Evolutionary conservation across 2,888 invertebrate genomes (phyloP), one percentile per base, ranked within the genome.

Genomic region (Eulithis prunata): DNA sequence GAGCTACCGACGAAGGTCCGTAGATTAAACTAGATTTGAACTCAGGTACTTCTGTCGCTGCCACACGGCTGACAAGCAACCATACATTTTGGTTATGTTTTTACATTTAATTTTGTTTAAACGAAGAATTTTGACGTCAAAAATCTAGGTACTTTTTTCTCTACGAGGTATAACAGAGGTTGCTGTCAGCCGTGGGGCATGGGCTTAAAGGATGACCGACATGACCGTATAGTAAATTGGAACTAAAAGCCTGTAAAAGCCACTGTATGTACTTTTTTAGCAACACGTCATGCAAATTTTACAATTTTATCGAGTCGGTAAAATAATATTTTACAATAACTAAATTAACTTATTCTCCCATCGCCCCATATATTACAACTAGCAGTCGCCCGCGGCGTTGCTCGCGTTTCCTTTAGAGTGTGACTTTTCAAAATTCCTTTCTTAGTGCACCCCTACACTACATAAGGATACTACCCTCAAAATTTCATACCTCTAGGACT

Each of bases 21-120:
- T 38, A 64, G 74, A 72, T 75, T 74, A 71, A 69, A 70, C 70
- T 61, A 62, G 70, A 72, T 69, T 65, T 63, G 8, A 71, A 72
- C 66, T 69, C 69, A 21, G 21, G 21, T 21, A 63, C 49, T 47
- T 54, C 54, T 51, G 57, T 53, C 12, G 60, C 28, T 28, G 45
- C 51, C 41, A 54, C 47, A 49, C 47, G 38, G 47, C 49, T 57
- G 57, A 11, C 49, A 49, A 10, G 5, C 47, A 8, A 49, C 3
- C 21, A 49, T 7, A 7, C 49, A 21, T 11, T 49, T 49, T 49
- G 10, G 49, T 49, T 4, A 21, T 49, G 10, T 49, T 49, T 49
- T 49, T 7, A 13, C 7, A 14, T n/a, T 47, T 47, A 7, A 5
- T n/a, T n/a, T n/a, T n/a, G 38, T 38, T 38, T 13, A 14, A 47